Evolutionary conservation across 2,888 invertebrate species (phyloP), one percentile per base, ranked within the genome.

Genomic region (Odontocolon sp.): DNA sequence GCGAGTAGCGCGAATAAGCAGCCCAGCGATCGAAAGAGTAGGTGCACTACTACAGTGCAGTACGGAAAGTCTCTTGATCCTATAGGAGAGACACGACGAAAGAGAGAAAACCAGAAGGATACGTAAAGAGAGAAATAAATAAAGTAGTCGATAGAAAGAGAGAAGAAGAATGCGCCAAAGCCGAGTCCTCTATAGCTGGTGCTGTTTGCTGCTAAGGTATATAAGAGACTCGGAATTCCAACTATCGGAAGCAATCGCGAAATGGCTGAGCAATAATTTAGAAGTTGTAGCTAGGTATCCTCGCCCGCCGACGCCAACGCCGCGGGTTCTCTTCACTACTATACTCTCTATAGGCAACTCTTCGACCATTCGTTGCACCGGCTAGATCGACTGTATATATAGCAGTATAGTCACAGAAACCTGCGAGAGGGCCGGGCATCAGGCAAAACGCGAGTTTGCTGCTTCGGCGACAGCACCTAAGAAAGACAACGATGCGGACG

Each of bases 171-270:
- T 82, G 80, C 81, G 81, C 80, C 74, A 71, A 77, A 67, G 72
- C 72, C 68, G 56, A 78, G 82, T 80, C 85, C 86, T 83, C 84
- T 83, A 77, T 79, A 81, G 80, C 81, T 85, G 82, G 80, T 84
- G 82, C 83, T 80, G 77, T 68, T n/a, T 56, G 57, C 69, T 52
- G 69, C 79, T 72, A 74, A 80, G 76, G n/a, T n/a, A n/a, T n/a
- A n/a, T 78, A 80, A 82, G 82, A 83, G 85, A 85, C 85, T 84
- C 79, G 82, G 82, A 83, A 85, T 84, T 81, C 82, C 82, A 86
- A 86, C 87, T 87, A 88, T 88, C 88, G 87, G 86, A 88, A 88
- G 87, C 87, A 87, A 88, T 88, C 87, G 86, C 85, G 80, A 84
- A 87, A 85, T 85, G 83, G 81, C 79, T 82, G 78, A 77, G 87